Base-by-base conservation (phyloP, 2,888 invertebrate genomes). In the Leptura quadrifasciata region DNA sequence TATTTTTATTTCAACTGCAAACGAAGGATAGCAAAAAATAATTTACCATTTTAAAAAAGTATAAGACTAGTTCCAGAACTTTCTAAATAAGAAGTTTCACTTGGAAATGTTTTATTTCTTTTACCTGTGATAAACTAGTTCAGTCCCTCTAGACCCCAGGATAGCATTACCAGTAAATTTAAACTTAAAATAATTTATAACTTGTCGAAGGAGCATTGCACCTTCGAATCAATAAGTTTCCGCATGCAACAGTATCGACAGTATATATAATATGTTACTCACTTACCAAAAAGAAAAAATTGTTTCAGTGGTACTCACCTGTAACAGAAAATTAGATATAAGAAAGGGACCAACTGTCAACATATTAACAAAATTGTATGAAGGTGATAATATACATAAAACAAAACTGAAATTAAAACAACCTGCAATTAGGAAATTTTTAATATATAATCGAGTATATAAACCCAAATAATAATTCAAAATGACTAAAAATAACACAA, bases 161-260 rank as follows among this genome's bases (percentile, higher is more conserved):
- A 58, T 58, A 58, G 21, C 27, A 60, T 21, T 27, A n/a, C 27
- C 60, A 60, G 27, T 60, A 60, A 60, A 60, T 60, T 60, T 60
- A 60, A 60, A 60, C 27, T 27, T 60, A 27, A 60, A 60, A 60
- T 27, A 60, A 60, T 60, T 60, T 60, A 60, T 60, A 60, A 60
- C 27, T 60, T 60, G 27, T 47, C 47, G 8, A 60, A 60, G 60
- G n/a, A 60, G 27, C 24, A 21, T 27, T 60, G 60, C 60, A 60
- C 60, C 57, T 55, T 60, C 60, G 27, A 24, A 60, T 60, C 60
- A n/a, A 60, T 60, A 60, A 24, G n/a, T 27, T 60, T 27, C 60
- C 24, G 60, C 60, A 27, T 60, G 27, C n/a, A 17, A 60, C 15
- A 27, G 27, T 60, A 60, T 21, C 27, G 60, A 60, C n/a, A 60